Percentiles rank a stretch among this genome's conserved stretches.
These are phyloP conservation scores for Petrocephalus schoutedeni DNA, from an alignment of 2,797 vertebrate genomes.

Conservation along the genomic window DNA sequence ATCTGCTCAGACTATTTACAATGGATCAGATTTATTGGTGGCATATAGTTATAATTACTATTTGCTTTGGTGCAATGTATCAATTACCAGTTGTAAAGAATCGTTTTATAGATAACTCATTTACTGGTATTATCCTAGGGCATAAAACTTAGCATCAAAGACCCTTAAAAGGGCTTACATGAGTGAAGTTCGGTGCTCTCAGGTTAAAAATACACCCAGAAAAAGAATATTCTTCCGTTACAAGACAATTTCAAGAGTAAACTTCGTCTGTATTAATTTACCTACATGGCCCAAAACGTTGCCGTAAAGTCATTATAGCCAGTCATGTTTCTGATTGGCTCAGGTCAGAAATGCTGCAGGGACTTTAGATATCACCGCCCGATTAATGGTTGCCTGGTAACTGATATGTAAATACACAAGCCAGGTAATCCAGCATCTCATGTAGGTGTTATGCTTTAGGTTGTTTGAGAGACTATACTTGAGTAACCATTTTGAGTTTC, in stretches of 20 bases:
- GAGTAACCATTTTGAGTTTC: not conserved
- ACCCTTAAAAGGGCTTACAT: not conserved
- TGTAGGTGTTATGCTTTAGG: not conserved
- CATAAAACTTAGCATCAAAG: not conserved
- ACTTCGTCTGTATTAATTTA: not conserved
- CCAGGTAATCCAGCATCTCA: not conserved
- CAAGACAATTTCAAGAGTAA: not conserved
- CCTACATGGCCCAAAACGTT: not conserved
- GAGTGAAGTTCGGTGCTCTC: not conserved
- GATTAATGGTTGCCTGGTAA: not conserved
- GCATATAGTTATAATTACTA: not conserved
- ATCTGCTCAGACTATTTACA: not conserved
- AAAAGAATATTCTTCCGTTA: not conserved
- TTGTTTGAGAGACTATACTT: not conserved
- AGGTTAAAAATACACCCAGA: not conserved
- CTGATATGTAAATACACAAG: not conserved
- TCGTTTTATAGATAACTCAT: not conserved
- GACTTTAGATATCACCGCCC: not conserved
- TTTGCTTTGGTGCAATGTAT: not conserved
- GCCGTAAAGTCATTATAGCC: not conserved
- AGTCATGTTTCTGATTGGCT: not conserved
- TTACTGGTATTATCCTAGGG: not conserved
- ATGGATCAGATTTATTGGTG: not conserved
- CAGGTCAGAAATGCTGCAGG: not conserved
- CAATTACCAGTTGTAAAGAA: not conserved